phyloP scores from a whole-genome alignment of 2,888 invertebrate genomes.

The Deilephila elpenor region DNA sequence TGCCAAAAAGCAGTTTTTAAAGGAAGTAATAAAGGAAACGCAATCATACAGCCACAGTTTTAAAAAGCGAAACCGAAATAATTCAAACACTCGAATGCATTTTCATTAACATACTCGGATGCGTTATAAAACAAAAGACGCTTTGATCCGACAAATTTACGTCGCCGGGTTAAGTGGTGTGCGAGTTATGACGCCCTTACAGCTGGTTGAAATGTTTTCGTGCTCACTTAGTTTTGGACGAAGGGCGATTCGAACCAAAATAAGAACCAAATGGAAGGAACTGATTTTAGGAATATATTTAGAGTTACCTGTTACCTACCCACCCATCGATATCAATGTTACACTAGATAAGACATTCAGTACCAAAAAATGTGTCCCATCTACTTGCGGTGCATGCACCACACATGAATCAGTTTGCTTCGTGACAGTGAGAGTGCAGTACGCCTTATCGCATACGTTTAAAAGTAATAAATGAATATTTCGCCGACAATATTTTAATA shows the following conservation, averaged over 20 bases:
- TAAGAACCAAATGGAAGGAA: too few species aligned
- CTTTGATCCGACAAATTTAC: slow-evolving; percentile 67
- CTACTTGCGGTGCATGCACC: too few species aligned
- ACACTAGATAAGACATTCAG: too few species aligned
- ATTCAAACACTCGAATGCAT: slow-evolving; percentile 12
- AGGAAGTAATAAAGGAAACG: background rate
- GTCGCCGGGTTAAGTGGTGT: slow-evolving; percentile 54
- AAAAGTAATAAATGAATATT: too few species aligned
- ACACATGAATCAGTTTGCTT: too few species aligned
- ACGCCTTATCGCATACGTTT: too few species aligned
- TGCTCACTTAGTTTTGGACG: background rate
- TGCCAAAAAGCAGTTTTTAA: slow-evolving; percentile 1
- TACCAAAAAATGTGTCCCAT: too few species aligned
- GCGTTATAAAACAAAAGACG: slow-evolving; percentile 31
- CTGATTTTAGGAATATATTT: too few species aligned
- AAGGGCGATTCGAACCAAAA: background rate
- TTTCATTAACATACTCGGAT: slow-evolving; percentile 27
- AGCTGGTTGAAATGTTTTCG: slow-evolving; percentile 15
- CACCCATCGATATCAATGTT: too few species aligned
- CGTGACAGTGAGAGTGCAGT: too few species aligned
- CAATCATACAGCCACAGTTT: slow-evolving; percentile 2
- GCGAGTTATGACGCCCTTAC: slow-evolving; percentile 45
- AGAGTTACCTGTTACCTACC: too few species aligned
- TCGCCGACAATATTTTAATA: too few species aligned
- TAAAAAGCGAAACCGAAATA: background rate